These are phyloP conservation scores for Luscinia luscinia DNA, from an alignment of 2,797 vertebrate species.

Conservation along the genomic window DNA sequence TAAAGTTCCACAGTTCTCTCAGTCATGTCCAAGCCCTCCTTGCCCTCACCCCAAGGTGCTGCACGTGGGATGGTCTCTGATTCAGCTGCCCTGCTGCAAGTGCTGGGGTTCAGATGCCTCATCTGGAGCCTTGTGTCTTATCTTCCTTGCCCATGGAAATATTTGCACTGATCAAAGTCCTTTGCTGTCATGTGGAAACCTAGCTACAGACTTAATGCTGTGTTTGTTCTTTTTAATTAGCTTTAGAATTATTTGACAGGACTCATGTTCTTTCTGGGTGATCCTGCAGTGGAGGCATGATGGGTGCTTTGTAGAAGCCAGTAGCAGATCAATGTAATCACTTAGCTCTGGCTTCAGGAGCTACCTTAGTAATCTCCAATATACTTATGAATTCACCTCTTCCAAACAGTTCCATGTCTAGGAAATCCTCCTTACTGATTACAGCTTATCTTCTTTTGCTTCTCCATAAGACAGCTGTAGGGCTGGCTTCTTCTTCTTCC, in stretches of 20 bases:
- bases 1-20: background rate
- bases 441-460: background rate
- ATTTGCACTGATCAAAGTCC: constrained; percentile 31
- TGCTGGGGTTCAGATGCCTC: background rate
- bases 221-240: constrained; percentile 32
- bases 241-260: constrained; percentile 4
- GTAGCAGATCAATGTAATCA: background rate
- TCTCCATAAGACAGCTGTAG: background rate
- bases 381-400: background rate
- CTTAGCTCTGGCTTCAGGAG: background rate
- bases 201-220: background rate
- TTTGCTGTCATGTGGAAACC: background rate
- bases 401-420: background rate
- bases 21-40: background rate
- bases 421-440: background rate
- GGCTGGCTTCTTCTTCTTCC: background rate
- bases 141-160: background rate
- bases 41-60: background rate
- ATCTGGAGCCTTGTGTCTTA: background rate
- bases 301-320: constrained; percentile 27
- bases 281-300: background rate
- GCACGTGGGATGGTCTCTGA: background rate
- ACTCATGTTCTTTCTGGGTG: background rate
- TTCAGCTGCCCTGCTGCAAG: background rate
- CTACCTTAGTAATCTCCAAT: background rate